These are phyloP conservation scores for Blastobasis adustella DNA, from an alignment of 2,888 invertebrate genomes.

Conservation along the genomic window DNA sequence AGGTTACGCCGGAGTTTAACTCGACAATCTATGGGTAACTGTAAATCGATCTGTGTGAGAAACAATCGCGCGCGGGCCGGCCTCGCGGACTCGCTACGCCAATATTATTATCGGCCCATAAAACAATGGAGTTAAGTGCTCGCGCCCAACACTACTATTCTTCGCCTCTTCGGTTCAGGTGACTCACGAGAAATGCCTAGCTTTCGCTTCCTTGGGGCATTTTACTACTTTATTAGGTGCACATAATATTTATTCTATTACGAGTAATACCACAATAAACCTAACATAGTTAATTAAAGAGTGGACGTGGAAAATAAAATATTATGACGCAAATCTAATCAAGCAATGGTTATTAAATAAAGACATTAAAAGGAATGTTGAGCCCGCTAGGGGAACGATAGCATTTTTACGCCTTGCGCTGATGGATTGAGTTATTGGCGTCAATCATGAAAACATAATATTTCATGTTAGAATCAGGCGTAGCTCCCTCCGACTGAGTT, in stretches of 20 bases:
- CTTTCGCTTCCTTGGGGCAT: not conserved
- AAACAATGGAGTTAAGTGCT: constrained; percentile 44
- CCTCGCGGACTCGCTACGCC: constrained; percentile 29
- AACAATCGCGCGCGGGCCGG: constrained; percentile 37
- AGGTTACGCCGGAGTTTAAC: constrained; percentile 18
- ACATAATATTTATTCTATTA: no score
- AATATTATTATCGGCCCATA: constrained; percentile 49
- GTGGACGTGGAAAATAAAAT: no score
- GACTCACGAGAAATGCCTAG: constrained; percentile 4
- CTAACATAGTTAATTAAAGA: no score
- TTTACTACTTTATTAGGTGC: no score
- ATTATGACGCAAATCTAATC: no score
- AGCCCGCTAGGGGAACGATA: no score
- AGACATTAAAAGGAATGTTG: no score
- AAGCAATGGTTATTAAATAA: no score
- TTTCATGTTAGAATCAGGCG: constrained; percentile 38
- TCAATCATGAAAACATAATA: constrained; percentile 27
- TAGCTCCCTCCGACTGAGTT: constrained; percentile 36
- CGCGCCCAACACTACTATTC: constrained; percentile 14
- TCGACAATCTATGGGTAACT: constrained; percentile 30
- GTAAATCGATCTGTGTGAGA: constrained; percentile 53
- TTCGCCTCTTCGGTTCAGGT: not conserved
- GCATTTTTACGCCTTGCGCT: no score
- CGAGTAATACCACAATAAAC: no score
- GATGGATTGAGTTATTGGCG: constrained; percentile 13